These are phyloP conservation scores for Microctenopoma stevenorrisi DNA, from an alignment of 2,797 vertebrate species.

Conservation along the genomic window DNA sequence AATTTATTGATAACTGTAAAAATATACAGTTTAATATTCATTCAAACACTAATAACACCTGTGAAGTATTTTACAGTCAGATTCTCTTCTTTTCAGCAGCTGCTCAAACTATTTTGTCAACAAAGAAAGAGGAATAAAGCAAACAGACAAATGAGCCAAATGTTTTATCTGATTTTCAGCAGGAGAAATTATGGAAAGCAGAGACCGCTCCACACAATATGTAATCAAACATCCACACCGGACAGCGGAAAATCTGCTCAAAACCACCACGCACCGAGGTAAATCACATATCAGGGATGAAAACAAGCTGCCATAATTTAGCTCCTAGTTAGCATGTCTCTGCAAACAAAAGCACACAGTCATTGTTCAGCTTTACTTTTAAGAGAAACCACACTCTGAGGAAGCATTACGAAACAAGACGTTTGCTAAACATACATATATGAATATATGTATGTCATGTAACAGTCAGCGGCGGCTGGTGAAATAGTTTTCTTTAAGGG, in stretches of 20 bases:
- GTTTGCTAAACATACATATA: too few species aligned
- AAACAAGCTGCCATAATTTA: constrained; percentile 61
- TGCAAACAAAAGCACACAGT: constrained; percentile 24
- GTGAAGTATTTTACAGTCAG: constrained; percentile 33
- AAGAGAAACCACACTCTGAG: constrained; percentile 2
- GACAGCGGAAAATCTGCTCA: constrained; percentile 28
- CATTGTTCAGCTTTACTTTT: constrained; percentile 33
- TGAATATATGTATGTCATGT: too few species aligned
- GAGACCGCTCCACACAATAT: constrained; percentile 29
- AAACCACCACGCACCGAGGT: constrained; percentile 33
- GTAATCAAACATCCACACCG: constrained; percentile 34
- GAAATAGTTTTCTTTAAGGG: too few species aligned
- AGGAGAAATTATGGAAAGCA: constrained; percentile 19
- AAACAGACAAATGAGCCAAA: constrained; percentile 25
- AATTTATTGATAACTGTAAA: constrained; percentile 68
- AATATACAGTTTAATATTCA: constrained; percentile 66
- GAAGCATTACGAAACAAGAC: too few species aligned
- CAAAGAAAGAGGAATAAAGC: constrained; percentile 7
- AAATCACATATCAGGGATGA: constrained; percentile 55
- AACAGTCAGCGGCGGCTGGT: too few species aligned
- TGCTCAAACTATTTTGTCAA: constrained; percentile 30
- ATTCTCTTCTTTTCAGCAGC: constrained; percentile 42
- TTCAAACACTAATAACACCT: constrained; percentile 52
- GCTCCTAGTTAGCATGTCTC: constrained; percentile 50
- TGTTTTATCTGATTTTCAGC: constrained; percentile 23